Percentiles rank a stretch among this genome's conserved stretches.
Conservation (phyloP, 1,140 invertebrate genomes). For the Musca vetustissima region DNA sequence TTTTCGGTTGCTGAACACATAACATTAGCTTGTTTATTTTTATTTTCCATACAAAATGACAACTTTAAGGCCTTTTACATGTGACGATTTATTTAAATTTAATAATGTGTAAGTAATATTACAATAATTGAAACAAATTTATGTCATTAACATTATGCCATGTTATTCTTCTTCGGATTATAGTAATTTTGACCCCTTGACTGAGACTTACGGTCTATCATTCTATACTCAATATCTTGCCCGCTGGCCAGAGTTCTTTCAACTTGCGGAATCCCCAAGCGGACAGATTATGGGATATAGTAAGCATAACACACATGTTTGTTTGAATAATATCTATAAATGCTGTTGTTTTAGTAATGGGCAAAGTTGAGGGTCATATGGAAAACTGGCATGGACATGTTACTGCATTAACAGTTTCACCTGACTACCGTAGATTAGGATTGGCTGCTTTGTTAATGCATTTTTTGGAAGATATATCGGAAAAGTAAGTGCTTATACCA, state of each 20-base stretch:
- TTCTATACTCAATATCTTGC: constrained; percentile 98
- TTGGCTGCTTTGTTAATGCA: constrained; percentile 94
- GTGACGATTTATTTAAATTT: constrained; percentile 93
- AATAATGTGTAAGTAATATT: constrained; percentile 82
- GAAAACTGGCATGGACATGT: constrained; percentile 99
- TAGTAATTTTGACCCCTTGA: constrained; percentile 94
- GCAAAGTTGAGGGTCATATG: constrained; percentile 93
- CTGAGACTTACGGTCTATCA: constrained; percentile 95
- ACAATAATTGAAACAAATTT: no score
- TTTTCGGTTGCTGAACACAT: no score
- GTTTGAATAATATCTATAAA: not conserved
- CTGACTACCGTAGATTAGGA: constrained; percentile 87
- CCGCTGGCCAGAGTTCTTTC: constrained; percentile 99
- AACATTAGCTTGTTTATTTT: no score
- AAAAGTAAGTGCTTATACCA: constrained; percentile 68
- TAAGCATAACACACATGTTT: constrained; percentile 61
- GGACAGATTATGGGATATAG: constrained; percentile 98
- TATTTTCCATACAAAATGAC: constrained; percentile 68
- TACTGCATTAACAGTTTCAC: constrained; percentile 95
- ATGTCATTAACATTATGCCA: no score
- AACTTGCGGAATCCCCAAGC: constrained; percentile 91
- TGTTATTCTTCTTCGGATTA: constrained; percentile 46
- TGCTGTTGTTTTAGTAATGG: constrained; percentile 81
- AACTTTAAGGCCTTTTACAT: constrained; percentile 88
- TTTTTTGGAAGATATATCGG: constrained; percentile 92